A percentile compares a stretch with the other conserved stretches of the same genome.
Evolutionary conservation across 2,888 invertebrate species (phyloP).

Genomic region (Crepidodera aurea): DNA sequence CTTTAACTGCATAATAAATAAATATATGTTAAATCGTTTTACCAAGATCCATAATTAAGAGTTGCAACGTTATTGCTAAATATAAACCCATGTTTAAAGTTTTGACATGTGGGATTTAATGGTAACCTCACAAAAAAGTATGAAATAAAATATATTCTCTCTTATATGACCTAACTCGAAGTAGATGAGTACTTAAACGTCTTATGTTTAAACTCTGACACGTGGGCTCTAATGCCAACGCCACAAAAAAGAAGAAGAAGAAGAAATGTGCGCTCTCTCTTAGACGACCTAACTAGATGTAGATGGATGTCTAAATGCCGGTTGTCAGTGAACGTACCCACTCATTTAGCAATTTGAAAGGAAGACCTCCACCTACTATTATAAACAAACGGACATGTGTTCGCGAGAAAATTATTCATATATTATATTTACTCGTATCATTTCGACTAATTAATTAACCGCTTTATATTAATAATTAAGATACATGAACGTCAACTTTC

Average conservation of each 20-base stretch:
- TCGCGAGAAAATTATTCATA: slow-evolving; percentile 19
- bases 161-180: too few species aligned
- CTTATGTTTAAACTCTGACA: slow-evolving; percentile 1
- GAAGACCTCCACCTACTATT: slow-evolving; percentile 33
- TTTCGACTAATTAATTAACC: slow-evolving; percentile 22
- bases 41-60: not conserved
- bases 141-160: too few species aligned
- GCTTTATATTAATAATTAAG: slow-evolving; percentile 28
- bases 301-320: slow-evolving; percentile 4
- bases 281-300: too few species aligned
- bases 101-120: not conserved
- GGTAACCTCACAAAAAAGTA: too few species aligned
- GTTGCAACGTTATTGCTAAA: slow-evolving; percentile 2
- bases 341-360: slow-evolving; percentile 9
- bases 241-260: not conserved
- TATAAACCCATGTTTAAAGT: not conserved
- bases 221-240: not conserved
- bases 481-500: slow-evolving; percentile 12
- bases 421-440: not conserved
- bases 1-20: too few species aligned
- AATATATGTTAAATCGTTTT: slow-evolving; percentile 1
- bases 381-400: slow-evolving; percentile 22
- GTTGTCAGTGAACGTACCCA: not conserved
- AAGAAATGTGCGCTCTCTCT: not conserved
- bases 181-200: not conserved